Conservation (phyloP, 2,888 invertebrate genomes). For the Elysia crispata region DNA sequence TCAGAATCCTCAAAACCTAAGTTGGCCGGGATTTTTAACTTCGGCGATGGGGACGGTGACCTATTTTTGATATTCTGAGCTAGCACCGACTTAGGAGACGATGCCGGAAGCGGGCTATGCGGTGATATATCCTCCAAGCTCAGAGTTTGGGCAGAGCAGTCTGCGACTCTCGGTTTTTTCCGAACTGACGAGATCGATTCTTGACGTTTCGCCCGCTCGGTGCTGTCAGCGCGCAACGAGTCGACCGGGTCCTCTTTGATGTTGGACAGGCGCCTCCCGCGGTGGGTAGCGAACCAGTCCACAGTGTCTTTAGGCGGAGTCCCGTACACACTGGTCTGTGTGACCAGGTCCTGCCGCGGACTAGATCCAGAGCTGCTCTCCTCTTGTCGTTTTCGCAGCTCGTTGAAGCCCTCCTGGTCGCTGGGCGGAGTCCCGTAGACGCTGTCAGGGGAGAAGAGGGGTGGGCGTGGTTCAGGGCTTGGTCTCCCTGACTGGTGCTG, state of each 20-base stretch:
- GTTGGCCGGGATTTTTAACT: not conserved
- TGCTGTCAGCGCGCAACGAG: not conserved
- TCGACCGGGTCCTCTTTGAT: not conserved
- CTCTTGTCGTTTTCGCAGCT: not conserved
- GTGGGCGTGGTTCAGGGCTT: not conserved
- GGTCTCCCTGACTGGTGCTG: too few species aligned
- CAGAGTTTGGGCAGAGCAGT: not conserved
- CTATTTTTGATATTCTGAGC: too few species aligned
- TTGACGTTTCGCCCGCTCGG: not conserved
- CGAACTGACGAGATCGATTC: not conserved
- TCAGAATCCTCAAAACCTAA: not conserved
- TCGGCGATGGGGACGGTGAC: not conserved
- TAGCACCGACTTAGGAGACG: not conserved
- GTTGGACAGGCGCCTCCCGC: not conserved
- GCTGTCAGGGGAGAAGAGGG: slow-evolving; percentile 31
- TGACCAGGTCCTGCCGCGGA: not conserved
- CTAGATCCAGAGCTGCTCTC: not conserved
- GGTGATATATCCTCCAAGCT: not conserved
- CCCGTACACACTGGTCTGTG: not conserved
- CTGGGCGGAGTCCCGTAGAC: slow-evolving; percentile 18
- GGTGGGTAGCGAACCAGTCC: not conserved
- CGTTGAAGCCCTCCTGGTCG: not conserved
- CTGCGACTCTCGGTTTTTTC: not conserved
- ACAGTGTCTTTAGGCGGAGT: not conserved
- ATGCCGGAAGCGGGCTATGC: not conserved